These are phyloP conservation scores for Corydoras maculifer DNA, from an alignment of 2,113 vertebrate species.

Conservation along the genomic window DNA sequence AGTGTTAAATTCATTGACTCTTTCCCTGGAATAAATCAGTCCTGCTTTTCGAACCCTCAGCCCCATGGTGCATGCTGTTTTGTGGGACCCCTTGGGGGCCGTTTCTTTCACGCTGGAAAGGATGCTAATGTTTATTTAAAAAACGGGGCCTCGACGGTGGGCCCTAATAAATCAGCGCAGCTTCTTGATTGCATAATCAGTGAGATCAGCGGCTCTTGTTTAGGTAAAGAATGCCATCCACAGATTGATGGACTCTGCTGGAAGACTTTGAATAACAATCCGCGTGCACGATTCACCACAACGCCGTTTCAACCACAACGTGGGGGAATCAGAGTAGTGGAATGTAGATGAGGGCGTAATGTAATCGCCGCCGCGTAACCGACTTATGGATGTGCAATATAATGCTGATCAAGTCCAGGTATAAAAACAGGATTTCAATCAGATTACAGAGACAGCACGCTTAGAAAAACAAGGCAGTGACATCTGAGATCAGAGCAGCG, in stretches of 20 bases:
- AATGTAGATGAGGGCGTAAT: background rate
- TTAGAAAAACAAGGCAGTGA: conserved; percentile 18
- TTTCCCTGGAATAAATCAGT: conserved; percentile 23
- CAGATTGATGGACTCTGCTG: conserved; percentile 12
- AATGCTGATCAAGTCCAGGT: background rate
- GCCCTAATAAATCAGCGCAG: conserved; percentile 48
- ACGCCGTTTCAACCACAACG: conserved; percentile 27
- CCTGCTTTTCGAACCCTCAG: conserved; percentile 10
- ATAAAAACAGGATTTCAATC: conserved; percentile 22
- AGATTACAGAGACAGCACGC: conserved; percentile 9
- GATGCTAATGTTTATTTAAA: conserved; percentile 49
- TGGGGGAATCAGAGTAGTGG: conserved; percentile 6
- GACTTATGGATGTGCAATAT: background rate
- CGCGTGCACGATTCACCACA: background rate
- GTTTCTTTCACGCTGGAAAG: conserved; percentile 35
- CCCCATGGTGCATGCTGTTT: conserved; percentile 10
- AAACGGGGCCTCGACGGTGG: conserved; percentile 30
- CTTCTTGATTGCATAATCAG: conserved; percentile 48
- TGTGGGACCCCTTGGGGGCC: conserved; percentile 32
- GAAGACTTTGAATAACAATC: conserved; percentile 11
- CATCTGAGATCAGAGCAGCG: conserved; percentile 11
- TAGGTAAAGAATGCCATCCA: conserved; percentile 20
- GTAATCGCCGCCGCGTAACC: background rate
- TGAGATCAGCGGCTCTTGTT: conserved; percentile 39
- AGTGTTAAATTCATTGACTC: conserved; percentile 38